These are phyloP conservation scores for Sussaba pulchella DNA, from an alignment of 2,888 invertebrate genomes.

Conservation along the genomic window DNA sequence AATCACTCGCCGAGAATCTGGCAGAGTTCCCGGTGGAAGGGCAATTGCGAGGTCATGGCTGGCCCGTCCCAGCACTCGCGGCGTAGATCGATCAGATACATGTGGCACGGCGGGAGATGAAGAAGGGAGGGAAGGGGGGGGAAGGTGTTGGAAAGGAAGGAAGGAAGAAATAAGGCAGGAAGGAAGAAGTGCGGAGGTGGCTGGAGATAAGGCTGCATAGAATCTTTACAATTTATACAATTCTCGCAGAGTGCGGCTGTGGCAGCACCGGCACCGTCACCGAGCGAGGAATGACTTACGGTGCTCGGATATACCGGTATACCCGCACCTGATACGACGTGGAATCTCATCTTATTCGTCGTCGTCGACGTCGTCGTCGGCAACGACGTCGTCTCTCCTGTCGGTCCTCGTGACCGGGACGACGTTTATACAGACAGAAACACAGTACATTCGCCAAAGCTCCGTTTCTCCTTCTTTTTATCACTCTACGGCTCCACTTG, in stretches of 20 bases:
- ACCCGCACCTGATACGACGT: conserved; percentile 42
- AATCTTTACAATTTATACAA: conserved; percentile 60
- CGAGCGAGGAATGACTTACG: conserved; percentile 41
- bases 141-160: conserved; percentile 37
- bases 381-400: conserved; percentile 1
- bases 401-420: conserved; percentile 11
- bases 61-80: conserved; percentile 42
- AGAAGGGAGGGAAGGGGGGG: no score
- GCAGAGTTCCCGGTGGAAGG: conserved; percentile 52
- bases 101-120: conserved; percentile 8
- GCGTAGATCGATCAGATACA: conserved; percentile 46
- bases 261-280: conserved; percentile 1
- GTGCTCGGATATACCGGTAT: conserved; percentile 26
- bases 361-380: conserved; percentile 14
- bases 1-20: conserved; percentile 57
- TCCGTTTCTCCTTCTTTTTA: neutral
- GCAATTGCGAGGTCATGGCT: conserved; percentile 16
- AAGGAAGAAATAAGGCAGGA: conserved; percentile 49
- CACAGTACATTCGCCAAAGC: neutral
- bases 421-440: conserved; percentile 38
- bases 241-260: conserved; percentile 24
- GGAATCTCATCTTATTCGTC: conserved; percentile 40
- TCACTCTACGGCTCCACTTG: neutral
- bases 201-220: conserved; percentile 48
- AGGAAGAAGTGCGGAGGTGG: conserved; percentile 15